Base-by-base conservation (phyloP, 2,888 invertebrate species). In the Microplitis manilae region DNA sequence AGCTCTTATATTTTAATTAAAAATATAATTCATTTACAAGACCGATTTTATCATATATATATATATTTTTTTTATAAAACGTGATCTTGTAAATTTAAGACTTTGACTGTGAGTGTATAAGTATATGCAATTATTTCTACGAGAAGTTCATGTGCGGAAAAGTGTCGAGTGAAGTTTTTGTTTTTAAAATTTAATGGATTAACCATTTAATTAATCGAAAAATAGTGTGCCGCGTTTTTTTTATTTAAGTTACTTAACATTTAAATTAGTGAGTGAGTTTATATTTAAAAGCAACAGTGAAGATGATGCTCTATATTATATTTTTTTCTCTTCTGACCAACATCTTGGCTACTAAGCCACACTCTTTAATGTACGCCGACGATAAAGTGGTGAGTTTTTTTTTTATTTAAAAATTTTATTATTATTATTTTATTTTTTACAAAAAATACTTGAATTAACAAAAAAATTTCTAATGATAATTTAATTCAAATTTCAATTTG, bases 341-440 rank as follows among this genome's bases (percentile, higher is more conserved):
- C 39, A 30, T 73, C 59, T n/a, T 59, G 13, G 79, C 78, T 68
- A 81, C 84, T 38, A 77, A 77, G 30, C 81, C 85, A 38, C 79
- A 82, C 61, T 79, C 82, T 7, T 81, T 83, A 65, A 83, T 86
- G 69, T 88, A 88, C 79, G 87, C 85, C 72, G 88, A 88, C 76
- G 87, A 87, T 80, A 83, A 82, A 80, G 87, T 86, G 85, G 88
- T 88, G 85, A 88, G 87, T 87, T 41, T 68, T 6, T 59, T 64
- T 68, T 68, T 73, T 64, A 5, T 62, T 62, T 68, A 15, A 62
- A 62, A n/a, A 50, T 50, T 38, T 70, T 8, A n/a, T 59, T 30
- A 50, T 40, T 38, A 30, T 60, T 60, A 20, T 20, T 20, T 20
- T 1, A 20, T 30, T 30, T 30, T 30, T 2, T 30, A 30, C 4